These are phyloP conservation scores for Motacilla tschutschensis DNA, from an alignment of 2,113 vertebrate species.

Conservation along the genomic window DNA sequence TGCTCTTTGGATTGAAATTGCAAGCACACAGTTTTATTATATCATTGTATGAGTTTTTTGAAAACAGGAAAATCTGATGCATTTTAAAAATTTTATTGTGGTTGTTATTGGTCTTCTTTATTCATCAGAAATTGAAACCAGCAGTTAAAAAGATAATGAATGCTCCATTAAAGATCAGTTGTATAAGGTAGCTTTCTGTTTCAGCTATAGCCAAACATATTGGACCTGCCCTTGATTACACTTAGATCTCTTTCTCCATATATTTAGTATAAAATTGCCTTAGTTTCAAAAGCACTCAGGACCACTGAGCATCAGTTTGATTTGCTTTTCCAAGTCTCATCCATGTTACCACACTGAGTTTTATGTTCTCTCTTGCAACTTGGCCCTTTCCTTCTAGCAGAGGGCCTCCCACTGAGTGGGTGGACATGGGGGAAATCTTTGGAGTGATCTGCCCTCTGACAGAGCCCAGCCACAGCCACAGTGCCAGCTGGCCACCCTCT, in stretches of 20 bases:
- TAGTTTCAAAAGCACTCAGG: not conserved
- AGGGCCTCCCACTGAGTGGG: not conserved
- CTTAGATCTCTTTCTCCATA: not conserved
- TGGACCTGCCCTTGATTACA: not conserved
- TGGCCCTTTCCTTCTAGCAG: not conserved
- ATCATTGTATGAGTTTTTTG: not conserved
- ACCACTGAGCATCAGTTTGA: not conserved
- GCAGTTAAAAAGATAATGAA: not conserved
- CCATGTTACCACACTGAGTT: not conserved
- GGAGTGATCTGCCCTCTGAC: not conserved
- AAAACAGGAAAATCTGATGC: not conserved
- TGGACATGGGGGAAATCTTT: not conserved
- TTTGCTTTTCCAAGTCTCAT: not conserved
- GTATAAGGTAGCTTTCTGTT: not conserved
- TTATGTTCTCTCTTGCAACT: not conserved
- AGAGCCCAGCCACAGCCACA: not conserved
- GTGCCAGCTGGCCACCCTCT: conserved; percentile 20
- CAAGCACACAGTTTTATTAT: not conserved
- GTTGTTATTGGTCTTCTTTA: not conserved
- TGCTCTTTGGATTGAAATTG: not conserved
- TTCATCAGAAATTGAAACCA: not conserved
- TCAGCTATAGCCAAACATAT: not conserved
- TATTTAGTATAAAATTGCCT: not conserved
- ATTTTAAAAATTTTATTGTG: not conserved
- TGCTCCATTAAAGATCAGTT: accelerated